A percentile compares a stretch with the other conserved stretches of the same genome.
phyloP scores from a whole-genome alignment of 2,113 vertebrate species.

The Crotalus tigris region DNA sequence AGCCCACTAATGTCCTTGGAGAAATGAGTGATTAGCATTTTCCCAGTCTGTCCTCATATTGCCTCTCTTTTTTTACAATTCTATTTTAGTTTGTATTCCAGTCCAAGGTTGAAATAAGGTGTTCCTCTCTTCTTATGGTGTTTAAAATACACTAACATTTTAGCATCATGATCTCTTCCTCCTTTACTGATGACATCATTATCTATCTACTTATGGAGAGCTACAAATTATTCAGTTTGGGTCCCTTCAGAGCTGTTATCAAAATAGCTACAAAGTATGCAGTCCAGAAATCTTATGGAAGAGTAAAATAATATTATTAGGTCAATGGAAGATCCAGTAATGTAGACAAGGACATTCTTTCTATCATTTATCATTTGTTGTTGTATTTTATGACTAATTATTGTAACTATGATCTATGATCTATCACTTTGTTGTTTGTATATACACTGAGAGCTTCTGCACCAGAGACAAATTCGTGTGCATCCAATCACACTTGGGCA shows the following conservation, averaged over 20 bases:
- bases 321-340: neutral
- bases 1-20: neutral
- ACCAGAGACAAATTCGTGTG: neutral
- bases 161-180: neutral
- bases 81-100: neutral
- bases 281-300: neutral
- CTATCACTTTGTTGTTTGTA: neutral
- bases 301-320: neutral
- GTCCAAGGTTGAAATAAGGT: neutral
- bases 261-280: neutral
- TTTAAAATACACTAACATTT: neutral
- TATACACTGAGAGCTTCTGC: neutral
- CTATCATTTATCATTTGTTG: neutral
- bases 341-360: neutral
- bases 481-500: neutral
- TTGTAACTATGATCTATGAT: neutral
- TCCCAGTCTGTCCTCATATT: neutral
- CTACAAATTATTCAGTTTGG: neutral
- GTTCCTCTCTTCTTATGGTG: neutral
- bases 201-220: neutral
- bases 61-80: neutral
- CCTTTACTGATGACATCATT: neutral
- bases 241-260: neutral
- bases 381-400: neutral
- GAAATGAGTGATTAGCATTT: neutral